Base-by-base conservation (phyloP, 2,888 invertebrate species). In the Sclerodermus sp. region DNA sequence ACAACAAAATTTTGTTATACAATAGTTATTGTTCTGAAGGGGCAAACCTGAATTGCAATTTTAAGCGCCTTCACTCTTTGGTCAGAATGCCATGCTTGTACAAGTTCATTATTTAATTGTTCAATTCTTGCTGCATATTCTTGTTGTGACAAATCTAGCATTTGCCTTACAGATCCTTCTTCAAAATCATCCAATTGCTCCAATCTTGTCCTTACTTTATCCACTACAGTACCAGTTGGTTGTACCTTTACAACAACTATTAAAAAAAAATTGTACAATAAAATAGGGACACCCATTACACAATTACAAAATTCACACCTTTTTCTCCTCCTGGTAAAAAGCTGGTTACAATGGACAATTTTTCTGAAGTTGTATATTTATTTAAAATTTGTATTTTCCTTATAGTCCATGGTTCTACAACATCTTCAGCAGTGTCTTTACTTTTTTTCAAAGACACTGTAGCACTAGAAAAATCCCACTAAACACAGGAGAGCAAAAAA, bases 131-230 rank as follows among this genome's bases (percentile, higher is more conserved):
- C 83, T 6, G 91, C 87, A 81, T 94, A 98, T 74, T 96, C 96
- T 75, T 93, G 91, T 77, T 97, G 97, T 1, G 92, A 91, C 55
- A 98, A 81, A 68, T 96, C 92, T 73, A 91, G 84, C 80, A 92
- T 90, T 80, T 92, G 93, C 65, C 90, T 86, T 50, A 93, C 87
- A 13, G 89, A 87, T 6, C 89, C 88, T 78, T 96, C 95, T 74
- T 97, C 96, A 79, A 96, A 91, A 67, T 93, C 91, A 81, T 97
- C 97, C 50, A 98, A 80, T 73, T 97, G 96, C 75, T 97, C 96
- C 44, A 97, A 79, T 42, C 96, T 85, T 70, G 89, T 91, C 77
- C 91, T 90, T 0, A 95, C 91, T 80, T 93, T 93, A 71, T 95
- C 93, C 63, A 89, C 87, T 13, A 91, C 83, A 58, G 87, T 86